Evolutionary conservation across 2,888 invertebrate genomes (phyloP), one percentile per base, ranked within the genome.

Genomic region (Coelinius sp.): DNA sequence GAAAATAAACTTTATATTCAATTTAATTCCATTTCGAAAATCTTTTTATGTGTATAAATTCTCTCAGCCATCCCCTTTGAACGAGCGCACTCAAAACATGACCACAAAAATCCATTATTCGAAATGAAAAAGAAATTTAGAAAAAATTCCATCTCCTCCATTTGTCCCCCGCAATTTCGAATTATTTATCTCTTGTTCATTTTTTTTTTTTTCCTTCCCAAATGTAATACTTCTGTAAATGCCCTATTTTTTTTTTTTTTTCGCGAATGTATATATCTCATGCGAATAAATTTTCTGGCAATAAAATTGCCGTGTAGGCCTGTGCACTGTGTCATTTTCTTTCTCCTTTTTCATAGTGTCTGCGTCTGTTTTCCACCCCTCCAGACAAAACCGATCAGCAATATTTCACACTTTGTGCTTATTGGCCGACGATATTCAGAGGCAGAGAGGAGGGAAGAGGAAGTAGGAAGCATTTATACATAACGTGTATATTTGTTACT

Each of bases 361-460:
- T 63, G 52, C 20, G 44, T 38, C 56, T 63, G 44, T 69, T 73
- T 49, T 52, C 52, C 69, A 65, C 70, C 68, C 74, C 67, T 71
- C 71, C 75, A 65, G 49, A 44, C 56, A 74, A 74, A 82, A 80
- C 78, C 81, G 83, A 82, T 82, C 82, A 79, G 78, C 82, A 80
- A 82, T 82, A 81, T 79, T 83, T 83, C 81, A 81, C 82, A 78
- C 81, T 81, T 82, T 79, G 79, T 80, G 80, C 80, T 80, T 79
- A 82, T 82, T 83, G 80, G 78, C 76, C 76, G 78, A 80, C 79
- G 77, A 78, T 77, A 76, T 74, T 59, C 59, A 46, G 68, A 12
- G 63, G n/a, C 6, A 17, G 27, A 68, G 31, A 56, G 68, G 24
- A 49, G 65, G 53, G 73, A 35, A 68, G 70, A 52, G 59, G 68